Evolutionary conservation across 2,797 vertebrate genomes (phyloP).

Genomic region (Channallabes apus): DNA sequence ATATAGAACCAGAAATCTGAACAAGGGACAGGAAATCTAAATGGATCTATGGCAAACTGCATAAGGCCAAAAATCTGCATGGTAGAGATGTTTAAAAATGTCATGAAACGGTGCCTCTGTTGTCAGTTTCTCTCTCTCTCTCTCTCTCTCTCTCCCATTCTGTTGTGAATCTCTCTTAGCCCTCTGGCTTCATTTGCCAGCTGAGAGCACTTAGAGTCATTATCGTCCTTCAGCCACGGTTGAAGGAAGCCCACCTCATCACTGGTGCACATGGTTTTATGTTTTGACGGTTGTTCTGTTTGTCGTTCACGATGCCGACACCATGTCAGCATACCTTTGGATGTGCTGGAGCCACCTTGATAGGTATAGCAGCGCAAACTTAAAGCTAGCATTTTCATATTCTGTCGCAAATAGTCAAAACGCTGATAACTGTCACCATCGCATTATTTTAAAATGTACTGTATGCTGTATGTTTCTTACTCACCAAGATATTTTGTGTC

Average conservation of each 20-base stretch:
- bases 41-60: too few species aligned
- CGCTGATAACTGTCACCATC: neutral
- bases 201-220: slow-evolving; percentile 17
- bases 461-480: neutral
- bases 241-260: slow-evolving; percentile 3
- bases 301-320: neutral
- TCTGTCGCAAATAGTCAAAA: neutral
- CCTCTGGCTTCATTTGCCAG: slow-evolving; percentile 9
- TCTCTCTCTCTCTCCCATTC: neutral
- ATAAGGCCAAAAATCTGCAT: slow-evolving; percentile 3
- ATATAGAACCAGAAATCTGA: neutral
- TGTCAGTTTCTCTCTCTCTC: neutral
- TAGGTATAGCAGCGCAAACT: neutral
- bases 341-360: neutral
- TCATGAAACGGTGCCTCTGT: neutral
- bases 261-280: slow-evolving; percentile 9
- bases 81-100: neutral
- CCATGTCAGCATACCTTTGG: neutral
- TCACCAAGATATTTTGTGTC: neutral
- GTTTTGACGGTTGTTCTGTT: slow-evolving; percentile 4
- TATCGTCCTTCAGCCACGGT: slow-evolving; percentile 16
- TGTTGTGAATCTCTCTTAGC: slow-evolving; percentile 2
- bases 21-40: neutral
- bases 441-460: neutral
- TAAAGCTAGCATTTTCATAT: neutral